These are phyloP conservation scores for Diuraphis noxia DNA, from an alignment of 1,140 invertebrate genomes.

Conservation along the genomic window DNA sequence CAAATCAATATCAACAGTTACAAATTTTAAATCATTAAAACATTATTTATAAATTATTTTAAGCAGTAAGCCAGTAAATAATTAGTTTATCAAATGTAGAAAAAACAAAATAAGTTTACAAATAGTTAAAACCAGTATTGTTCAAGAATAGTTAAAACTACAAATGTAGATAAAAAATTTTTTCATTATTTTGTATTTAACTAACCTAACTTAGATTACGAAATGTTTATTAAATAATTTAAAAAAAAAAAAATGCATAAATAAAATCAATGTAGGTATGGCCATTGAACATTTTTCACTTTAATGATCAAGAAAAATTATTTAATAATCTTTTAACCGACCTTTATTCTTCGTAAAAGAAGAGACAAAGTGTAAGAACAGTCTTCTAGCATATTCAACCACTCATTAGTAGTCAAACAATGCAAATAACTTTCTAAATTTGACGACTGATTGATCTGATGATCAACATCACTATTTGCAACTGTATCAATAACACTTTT, in stretches of 20 bases:
- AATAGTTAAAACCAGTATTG: not conserved
- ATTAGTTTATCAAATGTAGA: not conserved
- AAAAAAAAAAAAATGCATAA: no score
- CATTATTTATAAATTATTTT: not conserved
- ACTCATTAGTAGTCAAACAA: constrained; percentile 72
- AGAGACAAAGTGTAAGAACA: constrained; percentile 67
- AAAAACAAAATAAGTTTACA: not conserved
- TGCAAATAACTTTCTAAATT: constrained; percentile 64
- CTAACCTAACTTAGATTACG: not conserved
- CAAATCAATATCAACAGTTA: not conserved
- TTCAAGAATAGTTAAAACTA: not conserved
- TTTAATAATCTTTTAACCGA: constrained; percentile 58
- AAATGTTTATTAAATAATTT: not conserved
- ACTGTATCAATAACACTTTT: constrained; percentile 82
- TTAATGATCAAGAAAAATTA: not conserved
- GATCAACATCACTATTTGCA: constrained; percentile 66
- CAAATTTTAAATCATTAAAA: not conserved
- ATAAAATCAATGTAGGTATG: not conserved
- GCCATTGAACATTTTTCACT: not conserved
- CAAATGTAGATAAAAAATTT: not conserved
- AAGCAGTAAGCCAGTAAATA: not conserved
- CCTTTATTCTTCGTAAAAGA: constrained; percentile 68
- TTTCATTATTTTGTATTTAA: not conserved
- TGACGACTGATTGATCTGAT: constrained; percentile 62
- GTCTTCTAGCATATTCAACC: constrained; percentile 76